phyloP scores from a whole-genome alignment of 2,113 vertebrate genomes.

The Pungitius pungitius region DNA sequence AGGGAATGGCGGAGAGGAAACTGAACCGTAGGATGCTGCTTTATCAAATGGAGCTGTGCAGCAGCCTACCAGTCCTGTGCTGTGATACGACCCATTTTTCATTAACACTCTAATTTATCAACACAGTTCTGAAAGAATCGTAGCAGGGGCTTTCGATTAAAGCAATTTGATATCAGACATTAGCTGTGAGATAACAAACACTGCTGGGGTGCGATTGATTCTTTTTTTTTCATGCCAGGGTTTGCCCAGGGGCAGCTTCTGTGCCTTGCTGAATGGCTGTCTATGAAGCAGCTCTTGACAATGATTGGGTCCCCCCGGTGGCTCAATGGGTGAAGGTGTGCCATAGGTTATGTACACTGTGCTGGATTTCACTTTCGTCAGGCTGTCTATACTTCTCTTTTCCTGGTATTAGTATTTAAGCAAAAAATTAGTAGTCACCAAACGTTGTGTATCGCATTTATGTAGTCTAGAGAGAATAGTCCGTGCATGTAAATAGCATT shows the following conservation, averaged over 20 bases:
- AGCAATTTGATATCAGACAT: conserved; percentile 69
- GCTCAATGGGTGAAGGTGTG: conserved; percentile 23
- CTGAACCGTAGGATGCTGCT: conserved; percentile 49
- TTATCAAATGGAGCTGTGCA: conserved; percentile 53
- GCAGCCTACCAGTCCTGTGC: conserved; percentile 40
- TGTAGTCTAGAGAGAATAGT: too few relatives aligned
- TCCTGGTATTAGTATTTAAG: too few relatives aligned
- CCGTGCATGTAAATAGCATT: too few relatives aligned
- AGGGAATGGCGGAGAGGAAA: conserved; percentile 13
- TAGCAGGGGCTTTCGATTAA: conserved; percentile 67
- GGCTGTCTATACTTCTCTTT: conserved; percentile 1
- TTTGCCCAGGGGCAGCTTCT: conserved; percentile 36
- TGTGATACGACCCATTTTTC: conserved; percentile 60
- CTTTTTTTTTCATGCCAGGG: conserved; percentile 6
- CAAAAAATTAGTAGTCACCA: too few relatives aligned
- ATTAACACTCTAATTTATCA: conserved; percentile 69
- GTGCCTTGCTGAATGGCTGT: conserved; percentile 34
- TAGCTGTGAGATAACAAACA: conserved; percentile 62
- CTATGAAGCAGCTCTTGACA: conserved; percentile 35
- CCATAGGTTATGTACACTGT: conserved; percentile 35
- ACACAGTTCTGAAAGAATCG: conserved; percentile 46
- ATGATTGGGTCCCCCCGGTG: conserved; percentile 39
- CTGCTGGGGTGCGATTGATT: conserved; percentile 56
- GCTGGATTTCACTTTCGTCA: conserved; percentile 41
- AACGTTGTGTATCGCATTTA: too few relatives aligned